Conservation (phyloP, 2,113 vertebrate species). For the Trematocara variabile region DNA sequence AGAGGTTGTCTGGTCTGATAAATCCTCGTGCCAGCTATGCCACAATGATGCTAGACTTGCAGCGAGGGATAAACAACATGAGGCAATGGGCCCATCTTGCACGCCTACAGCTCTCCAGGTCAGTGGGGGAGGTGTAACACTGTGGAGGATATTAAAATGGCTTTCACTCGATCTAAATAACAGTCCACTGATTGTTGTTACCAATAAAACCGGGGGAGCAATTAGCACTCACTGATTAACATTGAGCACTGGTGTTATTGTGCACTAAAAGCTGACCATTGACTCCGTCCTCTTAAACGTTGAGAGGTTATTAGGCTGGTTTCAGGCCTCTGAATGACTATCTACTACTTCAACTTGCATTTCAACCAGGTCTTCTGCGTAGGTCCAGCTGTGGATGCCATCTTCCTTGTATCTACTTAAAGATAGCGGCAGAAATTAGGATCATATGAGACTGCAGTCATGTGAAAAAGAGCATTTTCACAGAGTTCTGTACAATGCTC, state of each 20-base stretch:
- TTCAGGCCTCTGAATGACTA: not conserved
- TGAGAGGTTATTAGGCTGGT: not conserved
- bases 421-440: not conserved
- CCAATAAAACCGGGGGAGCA: not conserved
- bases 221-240: not conserved
- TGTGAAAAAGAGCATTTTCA: not conserved
- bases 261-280: not conserved
- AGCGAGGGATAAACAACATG: not conserved
- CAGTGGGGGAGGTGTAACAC: not conserved
- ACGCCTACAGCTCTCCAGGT: not conserved
- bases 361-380: not conserved
- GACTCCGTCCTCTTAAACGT: not conserved
- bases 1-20: slow-evolving; percentile 47
- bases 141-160: not conserved
- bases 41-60: not conserved
- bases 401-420: not conserved
- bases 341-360: not conserved
- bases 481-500: not conserved
- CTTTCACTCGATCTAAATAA: not conserved
- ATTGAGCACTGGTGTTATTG: not conserved
- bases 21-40: not conserved
- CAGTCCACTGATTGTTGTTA: not conserved
- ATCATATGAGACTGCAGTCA: not conserved
- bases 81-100: not conserved
- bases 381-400: not conserved